These are phyloP conservation scores for Anoplius nigerrimus DNA, from an alignment of 2,888 invertebrate species.

Conservation along the genomic window DNA sequence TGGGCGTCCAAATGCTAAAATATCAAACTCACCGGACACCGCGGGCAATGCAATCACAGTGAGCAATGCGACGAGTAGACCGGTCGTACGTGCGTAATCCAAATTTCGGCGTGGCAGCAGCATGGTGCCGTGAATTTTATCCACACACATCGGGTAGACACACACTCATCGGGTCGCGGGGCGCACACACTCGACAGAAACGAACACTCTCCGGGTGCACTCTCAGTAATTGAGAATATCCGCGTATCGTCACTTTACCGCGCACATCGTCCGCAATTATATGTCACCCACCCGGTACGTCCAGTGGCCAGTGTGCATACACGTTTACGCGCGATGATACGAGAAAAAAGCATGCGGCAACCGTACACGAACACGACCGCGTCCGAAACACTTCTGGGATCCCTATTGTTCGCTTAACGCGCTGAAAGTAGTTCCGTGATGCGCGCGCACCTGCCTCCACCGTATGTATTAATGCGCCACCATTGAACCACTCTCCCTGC, in stretches of 20 bases:
- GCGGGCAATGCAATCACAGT: constrained; percentile 43
- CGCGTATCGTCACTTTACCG: constrained; percentile 59
- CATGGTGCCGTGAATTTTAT: constrained; percentile 68
- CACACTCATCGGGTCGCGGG: constrained; percentile 70
- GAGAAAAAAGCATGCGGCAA: constrained; percentile 62
- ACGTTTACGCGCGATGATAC: constrained; percentile 56
- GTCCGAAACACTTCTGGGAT: constrained; percentile 73
- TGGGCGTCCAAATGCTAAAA: neutral
- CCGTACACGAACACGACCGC: constrained; percentile 71
- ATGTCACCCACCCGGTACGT: constrained; percentile 42
- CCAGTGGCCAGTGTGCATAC: constrained; percentile 50
- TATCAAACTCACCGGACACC: constrained; percentile 55
- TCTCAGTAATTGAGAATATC: constrained; percentile 31
- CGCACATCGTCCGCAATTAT: constrained; percentile 55
- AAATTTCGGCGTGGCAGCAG: constrained; percentile 68
- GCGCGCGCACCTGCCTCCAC: constrained; percentile 70
- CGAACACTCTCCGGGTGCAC: constrained; percentile 50
- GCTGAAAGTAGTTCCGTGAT: constrained; percentile 73
- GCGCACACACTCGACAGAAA: constrained; percentile 62
- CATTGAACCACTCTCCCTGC: constrained; percentile 54
- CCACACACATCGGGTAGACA: constrained; percentile 63
- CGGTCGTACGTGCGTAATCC: constrained; percentile 67
- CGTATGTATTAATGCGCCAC: constrained; percentile 61
- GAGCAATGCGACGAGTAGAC: constrained; percentile 51
- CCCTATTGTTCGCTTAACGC: constrained; percentile 74